Evolutionary conservation across 1,140 invertebrate genomes (phyloP).

Genomic region (Ylistrum balloti): DNA sequence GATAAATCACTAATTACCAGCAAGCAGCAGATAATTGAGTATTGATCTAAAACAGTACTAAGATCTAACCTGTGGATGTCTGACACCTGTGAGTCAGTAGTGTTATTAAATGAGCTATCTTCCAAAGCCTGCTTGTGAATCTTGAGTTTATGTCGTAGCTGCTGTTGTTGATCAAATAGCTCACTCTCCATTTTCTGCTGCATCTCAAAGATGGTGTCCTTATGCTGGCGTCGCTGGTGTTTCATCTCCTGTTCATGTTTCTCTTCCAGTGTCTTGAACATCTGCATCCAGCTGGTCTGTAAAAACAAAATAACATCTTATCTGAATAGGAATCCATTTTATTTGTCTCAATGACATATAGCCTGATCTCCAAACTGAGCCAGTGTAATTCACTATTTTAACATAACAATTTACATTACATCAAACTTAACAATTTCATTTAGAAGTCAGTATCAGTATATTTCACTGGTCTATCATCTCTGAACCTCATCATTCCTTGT

Average conservation of each 20-base stretch:
- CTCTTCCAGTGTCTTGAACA: slow-evolving; percentile 73
- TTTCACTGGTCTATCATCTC: no score
- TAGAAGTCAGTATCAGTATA: no score
- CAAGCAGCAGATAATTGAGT: no score
- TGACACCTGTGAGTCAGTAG: not conserved
- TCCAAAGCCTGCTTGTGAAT: slow-evolving; percentile 65
- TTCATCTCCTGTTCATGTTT: slow-evolving; percentile 69
- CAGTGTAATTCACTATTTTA: no score
- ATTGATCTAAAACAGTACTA: no score
- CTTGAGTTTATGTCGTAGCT: slow-evolving; percentile 64
- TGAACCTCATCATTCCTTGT: no score
- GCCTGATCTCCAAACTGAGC: no score
- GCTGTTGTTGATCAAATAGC: slow-evolving; percentile 68
- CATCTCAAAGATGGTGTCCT: slow-evolving; percentile 70
- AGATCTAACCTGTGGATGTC: not conserved
- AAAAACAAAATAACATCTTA: not conserved
- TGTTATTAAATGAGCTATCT: not conserved
- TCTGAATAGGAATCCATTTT: no score
- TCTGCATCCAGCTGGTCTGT: slow-evolving; percentile 73
- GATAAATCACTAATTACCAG: no score
- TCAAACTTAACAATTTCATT: no score
- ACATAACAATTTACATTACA: no score
- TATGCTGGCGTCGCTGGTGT: slow-evolving; percentile 70
- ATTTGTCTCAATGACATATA: no score
- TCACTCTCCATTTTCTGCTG: slow-evolving; percentile 72